Evolutionary conservation across 2,797 vertebrate genomes (phyloP), one percentile per base, ranked within the genome.

Genomic region (Triplophysa bombifrons): DNA sequence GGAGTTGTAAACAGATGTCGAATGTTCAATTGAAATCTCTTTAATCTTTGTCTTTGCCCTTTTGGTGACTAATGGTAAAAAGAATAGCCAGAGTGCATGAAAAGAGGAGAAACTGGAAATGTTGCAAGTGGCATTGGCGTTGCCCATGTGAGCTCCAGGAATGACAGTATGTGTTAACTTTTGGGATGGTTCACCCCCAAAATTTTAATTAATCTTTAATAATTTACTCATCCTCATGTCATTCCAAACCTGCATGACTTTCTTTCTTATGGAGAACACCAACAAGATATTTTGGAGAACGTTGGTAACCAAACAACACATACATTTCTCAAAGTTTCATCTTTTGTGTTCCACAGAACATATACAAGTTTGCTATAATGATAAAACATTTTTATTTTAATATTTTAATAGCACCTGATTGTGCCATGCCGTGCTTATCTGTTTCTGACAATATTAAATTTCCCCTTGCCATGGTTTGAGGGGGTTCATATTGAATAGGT

Each of bases 371-470:
- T 41, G 17, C 9, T 6, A 9, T 61, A 4, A 30, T 46, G 16
- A 77, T 7, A 38, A 53, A 51, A 9, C 4, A 46, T 60, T 41
- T 25, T 64, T 30, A 4, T 14, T 10, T 11, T 34, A 75, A n/a
- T n/a, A n/a, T n/a, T 11, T 11, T 34, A 72, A 81, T 72, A 56
- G 16, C 6, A 2, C 74, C 3, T 13, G 6, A 56, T 10, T 30
- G 69, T 77, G 66, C 22, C 11, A 19, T 20, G 51, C 22, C 34
- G 7, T 38, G 17, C 50, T 79, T 44, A 64, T 60, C 81, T 68
- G 76, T 83, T 83, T 81, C 56, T 80, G 72, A 75, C 46, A 13
- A 65, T 63, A 80, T 72, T 67, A 64, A 76, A 69, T 83, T 55
- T 6, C 71, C 63, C 74, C 71, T 48, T 67, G 71, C 72, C 64